A percentile compares a stretch with the other conserved stretches of the same genome.
Evolutionary conservation across 2,113 vertebrate genomes (phyloP).

Genomic region (Sorex fumeus): DNA sequence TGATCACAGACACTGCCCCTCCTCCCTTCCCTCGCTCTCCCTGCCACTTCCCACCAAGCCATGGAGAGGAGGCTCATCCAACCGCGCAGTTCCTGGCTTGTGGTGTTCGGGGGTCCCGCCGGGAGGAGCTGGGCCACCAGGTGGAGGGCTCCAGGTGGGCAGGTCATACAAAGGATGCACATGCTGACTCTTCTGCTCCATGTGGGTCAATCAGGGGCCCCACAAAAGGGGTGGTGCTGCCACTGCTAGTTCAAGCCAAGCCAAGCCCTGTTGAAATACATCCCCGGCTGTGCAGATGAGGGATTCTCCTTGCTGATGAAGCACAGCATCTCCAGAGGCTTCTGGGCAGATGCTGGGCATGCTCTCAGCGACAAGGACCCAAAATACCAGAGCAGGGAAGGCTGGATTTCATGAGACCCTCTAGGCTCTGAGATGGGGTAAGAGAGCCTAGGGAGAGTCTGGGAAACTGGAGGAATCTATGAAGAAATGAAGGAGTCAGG

Average conservation of each 20-base stretch:
- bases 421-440: background rate
- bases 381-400: background rate
- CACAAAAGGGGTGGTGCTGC: background rate
- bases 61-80: background rate
- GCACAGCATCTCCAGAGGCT: background rate
- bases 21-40: conserved; percentile 13
- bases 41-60: background rate
- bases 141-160: background rate
- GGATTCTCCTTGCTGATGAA: background rate
- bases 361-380: background rate
- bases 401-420: background rate
- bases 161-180: conserved; percentile 11
- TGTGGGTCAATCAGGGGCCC: background rate
- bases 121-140: background rate
- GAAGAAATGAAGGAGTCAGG: background rate
- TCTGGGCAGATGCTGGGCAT: background rate
- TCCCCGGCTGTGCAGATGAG: background rate
- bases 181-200: background rate
- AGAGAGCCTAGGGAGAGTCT: background rate
- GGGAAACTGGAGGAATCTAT: conserved; percentile 8
- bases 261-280: background rate
- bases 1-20: conserved; percentile 73
- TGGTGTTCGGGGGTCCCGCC: background rate
- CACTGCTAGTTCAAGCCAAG: background rate
- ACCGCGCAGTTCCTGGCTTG: background rate